Conservation (phyloP, 1,140 invertebrate genomes). For the Drosophila erecta region DNA sequence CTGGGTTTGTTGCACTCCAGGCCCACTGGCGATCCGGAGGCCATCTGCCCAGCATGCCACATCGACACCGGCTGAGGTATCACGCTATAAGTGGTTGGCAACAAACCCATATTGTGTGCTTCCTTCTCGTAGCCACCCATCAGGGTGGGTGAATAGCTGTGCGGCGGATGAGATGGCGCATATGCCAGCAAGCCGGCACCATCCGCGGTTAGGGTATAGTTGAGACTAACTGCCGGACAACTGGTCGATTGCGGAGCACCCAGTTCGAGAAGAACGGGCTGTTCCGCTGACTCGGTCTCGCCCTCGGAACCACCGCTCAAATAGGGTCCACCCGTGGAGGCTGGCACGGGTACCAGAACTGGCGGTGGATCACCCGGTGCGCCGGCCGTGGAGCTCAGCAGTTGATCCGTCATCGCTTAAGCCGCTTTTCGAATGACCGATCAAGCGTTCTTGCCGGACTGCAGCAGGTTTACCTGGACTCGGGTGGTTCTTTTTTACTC, state of each 20-base stretch:
- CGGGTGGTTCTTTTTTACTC: neutral
- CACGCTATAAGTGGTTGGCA: constrained; percentile 47
- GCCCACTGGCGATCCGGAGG: neutral
- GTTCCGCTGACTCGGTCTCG: constrained; percentile 57
- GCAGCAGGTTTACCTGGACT: constrained; percentile 39
- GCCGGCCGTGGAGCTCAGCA: constrained; percentile 55
- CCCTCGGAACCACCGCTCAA: constrained; percentile 39
- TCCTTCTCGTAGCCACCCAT: constrained; percentile 60
- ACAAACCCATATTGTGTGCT: constrained; percentile 27
- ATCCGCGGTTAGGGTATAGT: constrained; percentile 57
- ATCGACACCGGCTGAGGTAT: constrained; percentile 77
- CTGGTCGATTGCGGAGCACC: constrained; percentile 39
- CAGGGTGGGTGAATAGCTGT: constrained; percentile 49
- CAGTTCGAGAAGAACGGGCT: constrained; percentile 72
- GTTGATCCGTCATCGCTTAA: constrained; percentile 77
- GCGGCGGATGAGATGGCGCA: constrained; percentile 21
- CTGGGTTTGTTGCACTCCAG: constrained; percentile 45
- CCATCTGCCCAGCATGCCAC: constrained; percentile 51
- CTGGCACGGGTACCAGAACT: constrained; percentile 57
- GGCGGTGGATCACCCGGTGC: constrained; percentile 50
- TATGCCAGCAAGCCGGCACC: constrained; percentile 55
- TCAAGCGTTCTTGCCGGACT: constrained; percentile 16
- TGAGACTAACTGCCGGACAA: constrained; percentile 33
- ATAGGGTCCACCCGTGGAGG: constrained; percentile 56
- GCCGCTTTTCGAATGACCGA: constrained; percentile 55